A percentile compares a stretch with the other conserved stretches of the same genome.
These are phyloP conservation scores for Sycobia sp. DNA, from an alignment of 1,140 invertebrate species.

Conservation along the genomic window DNA sequence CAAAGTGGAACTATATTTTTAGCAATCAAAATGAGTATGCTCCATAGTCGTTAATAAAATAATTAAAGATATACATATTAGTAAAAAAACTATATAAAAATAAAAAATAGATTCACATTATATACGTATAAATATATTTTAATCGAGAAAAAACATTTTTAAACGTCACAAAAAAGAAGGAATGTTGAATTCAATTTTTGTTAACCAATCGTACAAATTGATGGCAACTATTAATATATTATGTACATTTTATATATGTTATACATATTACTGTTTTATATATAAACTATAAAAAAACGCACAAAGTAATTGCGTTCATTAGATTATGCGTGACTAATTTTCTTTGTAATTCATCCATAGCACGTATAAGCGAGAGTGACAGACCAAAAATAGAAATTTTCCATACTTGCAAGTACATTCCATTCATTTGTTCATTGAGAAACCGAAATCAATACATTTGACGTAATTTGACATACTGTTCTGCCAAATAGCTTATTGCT, in stretches of 20 bases:
- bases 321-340: slow-evolving; percentile 7
- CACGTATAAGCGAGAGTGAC: slow-evolving; percentile 1
- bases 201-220: slow-evolving; percentile 10
- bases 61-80: slow-evolving; percentile 13
- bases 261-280: slow-evolving; percentile 18
- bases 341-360: slow-evolving; percentile 23
- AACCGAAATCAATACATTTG: slow-evolving; percentile 11
- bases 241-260: slow-evolving; percentile 1
- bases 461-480: not conserved
- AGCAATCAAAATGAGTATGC: slow-evolving; percentile 14
- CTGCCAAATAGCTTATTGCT: not conserved
- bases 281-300: not conserved
- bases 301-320: not conserved
- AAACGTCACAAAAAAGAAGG: slow-evolving; percentile 8
- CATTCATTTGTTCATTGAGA: slow-evolving; percentile 12
- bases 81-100: slow-evolving; percentile 3
- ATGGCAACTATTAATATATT: slow-evolving; percentile 25
- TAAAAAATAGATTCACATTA: slow-evolving; percentile 9
- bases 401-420: slow-evolving; percentile 29
- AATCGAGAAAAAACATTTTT: slow-evolving; percentile 18
- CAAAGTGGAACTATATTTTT: slow-evolving; percentile 25
- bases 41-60: slow-evolving; percentile 28
- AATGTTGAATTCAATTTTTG: slow-evolving; percentile 20
- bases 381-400: slow-evolving; percentile 10
- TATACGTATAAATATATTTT: slow-evolving; percentile 15